A percentile compares a stretch with the other conserved stretches of the same genome.
Conservation (phyloP, 1,140 invertebrate species). For the Pseudoatta argentina region DNA sequence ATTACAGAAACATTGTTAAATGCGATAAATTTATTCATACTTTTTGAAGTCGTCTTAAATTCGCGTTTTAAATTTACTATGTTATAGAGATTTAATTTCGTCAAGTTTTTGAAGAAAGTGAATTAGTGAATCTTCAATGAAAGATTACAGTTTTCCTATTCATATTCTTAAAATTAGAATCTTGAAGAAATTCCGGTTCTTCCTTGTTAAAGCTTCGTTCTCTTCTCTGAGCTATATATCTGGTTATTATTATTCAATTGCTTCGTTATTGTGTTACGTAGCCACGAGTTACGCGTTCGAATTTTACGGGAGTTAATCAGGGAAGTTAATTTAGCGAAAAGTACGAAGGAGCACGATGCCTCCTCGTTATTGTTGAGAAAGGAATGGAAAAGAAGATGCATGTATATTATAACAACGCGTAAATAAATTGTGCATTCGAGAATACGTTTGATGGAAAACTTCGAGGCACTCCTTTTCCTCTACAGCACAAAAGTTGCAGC, state of each 20-base stretch:
- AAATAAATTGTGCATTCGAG: conserved; percentile 20
- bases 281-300: neutral
- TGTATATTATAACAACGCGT: conserved; percentile 52
- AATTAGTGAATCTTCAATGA: neutral
- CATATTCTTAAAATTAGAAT: neutral
- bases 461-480: neutral
- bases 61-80: conserved; percentile 22
- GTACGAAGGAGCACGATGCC: conserved; percentile 50
- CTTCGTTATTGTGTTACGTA: conserved; percentile 27
- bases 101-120: conserved; percentile 12
- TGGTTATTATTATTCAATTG: conserved; percentile 47
- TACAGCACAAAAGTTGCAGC: no score
- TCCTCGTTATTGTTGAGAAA: conserved; percentile 69
- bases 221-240: conserved; percentile 41
- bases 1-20: neutral
- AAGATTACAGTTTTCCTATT: neutral
- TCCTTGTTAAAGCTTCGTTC: conserved; percentile 17
- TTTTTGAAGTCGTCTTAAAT: conserved; percentile 51
- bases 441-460: neutral
- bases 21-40: conserved; percentile 53
- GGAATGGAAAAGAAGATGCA: conserved; percentile 26
- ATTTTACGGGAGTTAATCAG: conserved; percentile 51
- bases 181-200: neutral
- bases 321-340: neutral
- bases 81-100: neutral